phyloP scores from a whole-genome alignment of 2,113 vertebrate species.

The Hepsetus odoe region DNA sequence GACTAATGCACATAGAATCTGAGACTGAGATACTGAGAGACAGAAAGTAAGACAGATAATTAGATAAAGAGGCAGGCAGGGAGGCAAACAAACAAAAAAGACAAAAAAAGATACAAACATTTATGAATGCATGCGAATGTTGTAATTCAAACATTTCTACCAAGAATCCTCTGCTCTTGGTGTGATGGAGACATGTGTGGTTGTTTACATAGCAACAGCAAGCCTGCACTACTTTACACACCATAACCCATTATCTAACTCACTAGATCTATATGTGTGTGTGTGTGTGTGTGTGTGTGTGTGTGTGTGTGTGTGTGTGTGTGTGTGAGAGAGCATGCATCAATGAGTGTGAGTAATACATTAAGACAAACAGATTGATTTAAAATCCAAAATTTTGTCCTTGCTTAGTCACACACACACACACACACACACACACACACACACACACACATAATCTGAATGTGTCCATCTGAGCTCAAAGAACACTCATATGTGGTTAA shows the following conservation, averaged over 20 bases:
- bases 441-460: background rate
- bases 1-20: no score
- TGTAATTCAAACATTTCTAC: slow-evolving; percentile 65
- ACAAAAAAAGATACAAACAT: slow-evolving; percentile 21
- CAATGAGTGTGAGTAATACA: background rate
- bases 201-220: slow-evolving; percentile 77
- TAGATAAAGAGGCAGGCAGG: background rate
- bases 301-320: no score
- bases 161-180: slow-evolving; percentile 49
- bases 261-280: background rate
- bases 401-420: background rate
- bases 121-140: no score
- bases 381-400: background rate
- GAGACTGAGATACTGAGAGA: background rate
- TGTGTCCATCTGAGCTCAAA: background rate
- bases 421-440: background rate
- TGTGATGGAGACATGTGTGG: slow-evolving; percentile 59
- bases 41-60: background rate
- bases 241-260: slow-evolving; percentile 25
- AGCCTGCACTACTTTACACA: slow-evolving; percentile 63
- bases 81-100: slow-evolving; percentile 23
- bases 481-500: slow-evolving; percentile 6
- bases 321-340: no score
- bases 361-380: background rate
- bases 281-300: background rate